A percentile compares a stretch with the other conserved stretches of the same genome.
Conservation (phyloP, 2,113 vertebrate genomes). For the Anarhynchus alexandrinus region DNA sequence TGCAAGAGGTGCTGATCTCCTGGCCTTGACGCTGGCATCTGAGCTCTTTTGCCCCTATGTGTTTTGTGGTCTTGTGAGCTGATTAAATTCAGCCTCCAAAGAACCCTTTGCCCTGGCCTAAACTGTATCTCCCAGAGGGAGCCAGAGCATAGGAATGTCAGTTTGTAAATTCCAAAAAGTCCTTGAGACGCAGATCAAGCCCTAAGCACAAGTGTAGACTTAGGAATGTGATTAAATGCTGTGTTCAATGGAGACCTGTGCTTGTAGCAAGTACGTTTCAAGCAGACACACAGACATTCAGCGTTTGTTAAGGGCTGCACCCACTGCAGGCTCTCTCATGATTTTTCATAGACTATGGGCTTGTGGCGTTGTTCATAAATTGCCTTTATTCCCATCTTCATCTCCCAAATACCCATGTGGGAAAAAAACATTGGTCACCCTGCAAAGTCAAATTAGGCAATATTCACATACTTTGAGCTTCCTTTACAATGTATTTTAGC, state of each 20-base stretch:
- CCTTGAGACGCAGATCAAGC: neutral
- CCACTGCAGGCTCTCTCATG: neutral
- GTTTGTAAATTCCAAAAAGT: neutral
- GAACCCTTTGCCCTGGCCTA: neutral
- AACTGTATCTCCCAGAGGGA: neutral
- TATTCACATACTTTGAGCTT: neutral
- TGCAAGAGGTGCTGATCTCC: neutral
- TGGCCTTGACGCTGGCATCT: neutral
- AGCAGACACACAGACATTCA: neutral
- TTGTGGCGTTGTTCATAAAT: neutral
- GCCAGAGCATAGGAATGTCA: neutral
- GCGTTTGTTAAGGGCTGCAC: neutral
- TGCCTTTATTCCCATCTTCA: neutral
- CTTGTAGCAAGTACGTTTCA: neutral
- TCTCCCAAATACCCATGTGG: neutral
- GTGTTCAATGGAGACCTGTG: neutral
- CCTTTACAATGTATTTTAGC: neutral
- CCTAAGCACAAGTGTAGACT: neutral
- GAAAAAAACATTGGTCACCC: neutral
- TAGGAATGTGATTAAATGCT: neutral
- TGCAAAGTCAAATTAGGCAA: neutral
- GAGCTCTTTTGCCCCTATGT: neutral
- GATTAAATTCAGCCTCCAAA: neutral
- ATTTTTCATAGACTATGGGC: neutral
- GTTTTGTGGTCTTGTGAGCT: neutral